phyloP scores from a whole-genome alignment of 2,888 invertebrate genomes.

The Gandaritis pyraliata region DNA sequence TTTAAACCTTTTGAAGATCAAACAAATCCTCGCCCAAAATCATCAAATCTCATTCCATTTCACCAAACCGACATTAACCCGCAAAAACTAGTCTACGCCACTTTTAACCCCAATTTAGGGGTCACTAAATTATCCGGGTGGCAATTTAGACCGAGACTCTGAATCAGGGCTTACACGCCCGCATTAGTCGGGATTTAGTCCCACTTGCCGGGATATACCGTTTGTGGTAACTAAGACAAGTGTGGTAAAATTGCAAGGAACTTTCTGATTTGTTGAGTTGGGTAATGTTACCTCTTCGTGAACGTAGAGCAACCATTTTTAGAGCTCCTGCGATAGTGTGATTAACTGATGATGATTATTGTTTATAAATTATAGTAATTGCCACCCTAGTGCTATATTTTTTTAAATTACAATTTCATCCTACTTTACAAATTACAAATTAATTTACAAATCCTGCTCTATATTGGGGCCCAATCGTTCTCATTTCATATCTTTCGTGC shows the following conservation, averaged over 20 bases:
- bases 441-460: no score
- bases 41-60: slow-evolving; percentile 14
- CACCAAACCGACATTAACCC: slow-evolving; percentile 12
- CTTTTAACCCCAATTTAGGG: slow-evolving; percentile 30
- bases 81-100: slow-evolving; percentile 30
- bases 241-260: neutral
- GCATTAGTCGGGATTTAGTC: slow-evolving; percentile 29
- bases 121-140: slow-evolving; percentile 29
- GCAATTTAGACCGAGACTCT: slow-evolving; percentile 27
- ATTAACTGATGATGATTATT: no score
- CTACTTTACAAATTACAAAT: no score
- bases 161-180: slow-evolving; percentile 31
- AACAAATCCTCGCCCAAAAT: neutral
- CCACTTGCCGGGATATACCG: slow-evolving; percentile 16
- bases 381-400: no score
- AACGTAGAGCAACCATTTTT: no score
- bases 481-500: neutral
- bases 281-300: no score
- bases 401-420: neutral
- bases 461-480: no score
- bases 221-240: slow-evolving; percentile 5
- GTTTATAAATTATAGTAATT: no score
- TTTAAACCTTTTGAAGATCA: neutral
- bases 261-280: neutral
- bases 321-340: no score